phyloP scores from a whole-genome alignment of 2,113 vertebrate genomes.

The Amia ocellicauda region DNA sequence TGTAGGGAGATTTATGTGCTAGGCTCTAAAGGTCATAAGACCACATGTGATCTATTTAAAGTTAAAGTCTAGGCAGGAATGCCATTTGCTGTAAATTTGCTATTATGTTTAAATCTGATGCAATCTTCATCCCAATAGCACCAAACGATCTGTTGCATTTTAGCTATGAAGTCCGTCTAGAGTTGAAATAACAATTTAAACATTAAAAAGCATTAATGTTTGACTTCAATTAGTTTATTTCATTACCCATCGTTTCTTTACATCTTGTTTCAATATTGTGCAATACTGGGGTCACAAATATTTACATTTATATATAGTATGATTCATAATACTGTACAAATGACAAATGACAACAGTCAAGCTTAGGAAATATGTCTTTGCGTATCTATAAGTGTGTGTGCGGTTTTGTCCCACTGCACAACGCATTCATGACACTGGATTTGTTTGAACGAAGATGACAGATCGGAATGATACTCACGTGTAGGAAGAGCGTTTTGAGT shows the following conservation, averaged over 20 bases:
- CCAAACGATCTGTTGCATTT: constrained; percentile 20
- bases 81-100: constrained; percentile 26
- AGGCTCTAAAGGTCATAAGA: constrained; percentile 6
- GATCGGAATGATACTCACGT: background rate
- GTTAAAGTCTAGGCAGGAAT: constrained; percentile 18
- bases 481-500: background rate
- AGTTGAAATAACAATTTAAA: constrained; percentile 27
- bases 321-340: too few species aligned
- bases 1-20: constrained; percentile 32
- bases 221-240: too few species aligned
- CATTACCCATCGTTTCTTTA: too few species aligned
- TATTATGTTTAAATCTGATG: constrained; percentile 16
- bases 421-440: background rate
- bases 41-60: constrained; percentile 27
- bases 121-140: constrained; percentile 23
- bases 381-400: too few species aligned
- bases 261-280: too few species aligned
- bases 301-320: too few species aligned
- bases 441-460: background rate
- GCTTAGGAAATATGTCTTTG: too few species aligned
- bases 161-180: constrained; percentile 25
- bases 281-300: too few species aligned
- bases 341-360: too few species aligned
- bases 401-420: background rate
- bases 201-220: constrained; percentile 6